phyloP scores from a whole-genome alignment of 2,797 vertebrate species.

The Enteromius paludinosus region DNA sequence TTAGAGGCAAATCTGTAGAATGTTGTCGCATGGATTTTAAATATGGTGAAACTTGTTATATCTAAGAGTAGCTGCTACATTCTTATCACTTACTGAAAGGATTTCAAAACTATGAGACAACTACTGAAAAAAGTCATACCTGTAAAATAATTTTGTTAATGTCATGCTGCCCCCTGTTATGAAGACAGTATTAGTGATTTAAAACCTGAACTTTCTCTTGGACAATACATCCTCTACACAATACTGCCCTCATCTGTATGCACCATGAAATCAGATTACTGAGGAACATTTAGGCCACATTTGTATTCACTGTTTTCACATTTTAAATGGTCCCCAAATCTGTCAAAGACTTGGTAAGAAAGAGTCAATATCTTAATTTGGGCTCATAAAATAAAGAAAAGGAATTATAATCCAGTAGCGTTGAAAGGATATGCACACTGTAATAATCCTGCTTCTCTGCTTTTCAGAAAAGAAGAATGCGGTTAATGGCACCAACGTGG shows the following conservation, averaged over 20 bases:
- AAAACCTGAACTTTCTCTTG: not conserved
- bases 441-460: not conserved
- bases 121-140: not conserved
- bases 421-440: not conserved
- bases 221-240: not conserved
- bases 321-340: not conserved
- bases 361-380: not conserved
- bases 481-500: not conserved
- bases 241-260: conserved; percentile 56
- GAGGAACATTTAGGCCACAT: not conserved
- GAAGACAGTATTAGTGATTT: conserved; percentile 2
- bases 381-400: not conserved
- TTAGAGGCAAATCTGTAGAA: not conserved
- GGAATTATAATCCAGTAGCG: not conserved
- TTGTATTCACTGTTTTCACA: not conserved
- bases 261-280: conserved; percentile 6
- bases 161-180: conserved; percentile 46
- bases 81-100: not conserved
- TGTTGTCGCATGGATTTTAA: not conserved
- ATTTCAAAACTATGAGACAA: not conserved
- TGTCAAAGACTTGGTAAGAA: not conserved
- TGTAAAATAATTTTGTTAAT: not conserved
- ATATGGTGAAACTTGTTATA: not conserved
- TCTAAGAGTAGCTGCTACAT: not conserved
- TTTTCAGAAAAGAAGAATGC: not conserved